Base-by-base conservation (phyloP, 2,888 invertebrate genomes). In the Drymonia ruficornis region DNA sequence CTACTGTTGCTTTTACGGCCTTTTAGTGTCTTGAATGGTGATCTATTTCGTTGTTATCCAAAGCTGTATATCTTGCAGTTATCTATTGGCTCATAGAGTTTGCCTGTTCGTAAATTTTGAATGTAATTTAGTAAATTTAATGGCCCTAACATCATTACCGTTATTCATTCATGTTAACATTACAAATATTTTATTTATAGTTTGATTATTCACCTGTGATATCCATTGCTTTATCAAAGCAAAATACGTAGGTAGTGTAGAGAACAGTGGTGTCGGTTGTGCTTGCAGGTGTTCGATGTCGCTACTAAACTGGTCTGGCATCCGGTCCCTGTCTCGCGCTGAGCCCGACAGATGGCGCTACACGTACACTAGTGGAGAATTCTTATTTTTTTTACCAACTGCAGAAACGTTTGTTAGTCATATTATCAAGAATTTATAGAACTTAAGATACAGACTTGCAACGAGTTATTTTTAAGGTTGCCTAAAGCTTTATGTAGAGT, bases 281-380 rank as follows among this genome's bases (percentile, higher is more conserved):
- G 70, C 74, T 76, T 81, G 91, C 91, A 91, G 91, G 91, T 91
- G 90, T 86, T 83, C 83, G 78, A 80, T 86, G 85, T 87, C 86
- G 78, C 81, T 79, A 80, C 76, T 78, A 86, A 91, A 92, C 91
- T 89, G 91, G 91, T 92, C 84, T 81, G 80, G 89, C 78, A 91
- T 91, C 91, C 91, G 91, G 91, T 83, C 82, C 64, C 67, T 65
- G 76, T 68, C 67, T 74, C 72, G 70, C 72, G 64, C 65, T 58
- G 65, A 76, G 77, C 59, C 71, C 79, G 76, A 83, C 91, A 91
- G 91, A 91, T 91, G 91, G 89, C 90, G 86, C 73, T 76, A 78
- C 77, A 61, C 62, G 77, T 72, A 72, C 70, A 74, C 58, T 66
- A 56, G 59, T 63, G 60, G 61, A 59, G 31, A 16, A n/a, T 46